Percentiles rank a stretch among this genome's conserved stretches.
Evolutionary conservation across 2,113 vertebrate genomes (phyloP).

Genomic region (Arothron firmamentum): DNA sequence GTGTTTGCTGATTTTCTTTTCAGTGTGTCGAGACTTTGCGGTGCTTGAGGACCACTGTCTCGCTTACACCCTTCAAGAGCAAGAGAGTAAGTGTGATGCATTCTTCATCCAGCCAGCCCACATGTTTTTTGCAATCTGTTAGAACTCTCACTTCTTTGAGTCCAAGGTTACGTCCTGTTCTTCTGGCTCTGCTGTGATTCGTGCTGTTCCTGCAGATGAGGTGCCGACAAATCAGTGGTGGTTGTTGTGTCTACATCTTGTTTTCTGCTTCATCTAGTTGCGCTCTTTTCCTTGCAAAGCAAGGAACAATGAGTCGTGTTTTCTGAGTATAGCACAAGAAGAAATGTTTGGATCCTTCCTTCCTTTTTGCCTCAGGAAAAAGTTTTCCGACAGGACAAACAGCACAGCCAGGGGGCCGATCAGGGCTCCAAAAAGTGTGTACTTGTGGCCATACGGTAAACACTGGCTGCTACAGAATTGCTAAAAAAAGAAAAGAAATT

Average conservation of each 20-base stretch:
- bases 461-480: slow-evolving; percentile 13
- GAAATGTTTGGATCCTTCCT: neutral
- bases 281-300: too few species aligned
- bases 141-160: neutral
- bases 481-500: neutral
- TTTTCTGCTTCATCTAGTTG: too few species aligned
- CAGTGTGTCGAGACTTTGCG: slow-evolving; percentile 93
- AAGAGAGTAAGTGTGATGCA: slow-evolving; percentile 85
- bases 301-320: too few species aligned
- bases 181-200: neutral
- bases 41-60: slow-evolving; percentile 93
- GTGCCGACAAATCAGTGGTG: too few species aligned
- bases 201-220: too few species aligned
- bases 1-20: neutral
- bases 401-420: slow-evolving; percentile 17
- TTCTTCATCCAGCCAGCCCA: neutral
- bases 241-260: too few species aligned
- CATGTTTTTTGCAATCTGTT: neutral
- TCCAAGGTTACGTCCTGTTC: neutral
- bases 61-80: slow-evolving; percentile 95
- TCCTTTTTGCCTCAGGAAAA: neutral
- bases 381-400: slow-evolving; percentile 10
- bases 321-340: too few species aligned
- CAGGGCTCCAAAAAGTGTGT: slow-evolving; percentile 14
- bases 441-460: slow-evolving; percentile 15